Percentiles rank a stretch among this genome's conserved stretches.
Evolutionary conservation across 1,140 invertebrate species (phyloP).

Genomic region (Camponotus floridanus): DNA sequence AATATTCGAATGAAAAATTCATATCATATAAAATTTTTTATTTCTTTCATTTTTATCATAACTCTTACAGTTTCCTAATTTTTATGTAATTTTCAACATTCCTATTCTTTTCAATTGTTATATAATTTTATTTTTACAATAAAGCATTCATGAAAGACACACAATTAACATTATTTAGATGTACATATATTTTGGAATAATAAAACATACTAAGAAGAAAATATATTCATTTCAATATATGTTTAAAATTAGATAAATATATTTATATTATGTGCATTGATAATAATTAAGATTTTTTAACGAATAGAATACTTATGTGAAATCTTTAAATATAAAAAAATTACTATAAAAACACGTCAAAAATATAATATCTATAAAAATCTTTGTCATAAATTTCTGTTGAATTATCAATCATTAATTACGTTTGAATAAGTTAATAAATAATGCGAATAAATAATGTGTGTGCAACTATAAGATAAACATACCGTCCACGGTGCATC

Average conservation of each 20-base stretch:
- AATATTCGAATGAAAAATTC: no score
- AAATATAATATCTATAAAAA: constrained; percentile 6
- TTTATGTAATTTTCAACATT: background rate
- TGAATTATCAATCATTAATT: constrained; percentile 27
- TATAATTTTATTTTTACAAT: background rate
- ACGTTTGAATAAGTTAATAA: background rate
- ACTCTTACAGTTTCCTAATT: no score
- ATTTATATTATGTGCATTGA: background rate
- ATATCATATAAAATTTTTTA: no score
- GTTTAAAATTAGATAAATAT: no score
- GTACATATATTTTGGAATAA: background rate
- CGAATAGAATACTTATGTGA: background rate
- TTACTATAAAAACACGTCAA: background rate
- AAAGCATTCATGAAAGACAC: background rate
- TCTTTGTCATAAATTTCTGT: background rate
- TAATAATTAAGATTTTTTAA: background rate
- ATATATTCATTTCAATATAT: no score
- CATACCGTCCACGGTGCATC: background rate
- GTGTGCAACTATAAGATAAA: constrained; percentile 16
- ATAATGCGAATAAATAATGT: constrained; percentile 28
- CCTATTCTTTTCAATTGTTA: background rate
- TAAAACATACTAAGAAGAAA: background rate
- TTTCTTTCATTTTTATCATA: no score
- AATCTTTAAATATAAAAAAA: background rate
- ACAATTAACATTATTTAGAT: background rate